Percentiles rank a stretch among this genome's conserved stretches.
Conservation (phyloP, 2,888 invertebrate species). For the Nephrocerus scutellatus region DNA sequence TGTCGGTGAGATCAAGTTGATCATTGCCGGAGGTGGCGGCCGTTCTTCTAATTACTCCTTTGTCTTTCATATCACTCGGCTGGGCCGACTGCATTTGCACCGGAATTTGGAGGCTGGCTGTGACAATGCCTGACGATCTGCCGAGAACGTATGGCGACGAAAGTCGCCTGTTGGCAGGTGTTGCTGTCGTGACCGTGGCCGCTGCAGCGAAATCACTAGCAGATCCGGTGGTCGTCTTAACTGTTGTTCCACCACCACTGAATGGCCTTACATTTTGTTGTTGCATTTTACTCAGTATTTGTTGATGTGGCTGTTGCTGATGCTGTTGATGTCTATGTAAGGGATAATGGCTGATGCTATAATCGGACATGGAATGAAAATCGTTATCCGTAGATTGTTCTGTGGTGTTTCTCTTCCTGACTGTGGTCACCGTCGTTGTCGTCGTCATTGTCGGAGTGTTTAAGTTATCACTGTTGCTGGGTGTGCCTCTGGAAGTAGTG, state of each 20-base stretch:
- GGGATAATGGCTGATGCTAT: no score
- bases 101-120: conserved; percentile 77
- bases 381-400: conserved; percentile 17
- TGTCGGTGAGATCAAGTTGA: conserved; percentile 54
- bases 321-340: no score
- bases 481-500: conserved; percentile 11
- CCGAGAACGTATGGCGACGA: conserved; percentile 52
- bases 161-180: conserved; percentile 49
- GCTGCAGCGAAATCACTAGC: no score
- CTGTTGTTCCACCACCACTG: no score
- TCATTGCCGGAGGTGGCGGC: neutral
- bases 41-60: no score
- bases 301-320: conserved; percentile 16
- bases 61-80: no score
- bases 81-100: conserved; percentile 27
- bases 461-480: conserved; percentile 19
- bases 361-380: conserved; percentile 21
- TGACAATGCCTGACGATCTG: conserved; percentile 60
- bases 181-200: conserved; percentile 10
- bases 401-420: no score
- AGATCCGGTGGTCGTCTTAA: no score
- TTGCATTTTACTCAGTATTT: conserved; percentile 2
- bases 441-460: conserved; percentile 20
- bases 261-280: conserved; percentile 1
- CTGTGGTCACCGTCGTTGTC: no score